Evolutionary conservation across 2,113 vertebrate genomes (phyloP).

Genomic region (Balaeniceps rex): DNA sequence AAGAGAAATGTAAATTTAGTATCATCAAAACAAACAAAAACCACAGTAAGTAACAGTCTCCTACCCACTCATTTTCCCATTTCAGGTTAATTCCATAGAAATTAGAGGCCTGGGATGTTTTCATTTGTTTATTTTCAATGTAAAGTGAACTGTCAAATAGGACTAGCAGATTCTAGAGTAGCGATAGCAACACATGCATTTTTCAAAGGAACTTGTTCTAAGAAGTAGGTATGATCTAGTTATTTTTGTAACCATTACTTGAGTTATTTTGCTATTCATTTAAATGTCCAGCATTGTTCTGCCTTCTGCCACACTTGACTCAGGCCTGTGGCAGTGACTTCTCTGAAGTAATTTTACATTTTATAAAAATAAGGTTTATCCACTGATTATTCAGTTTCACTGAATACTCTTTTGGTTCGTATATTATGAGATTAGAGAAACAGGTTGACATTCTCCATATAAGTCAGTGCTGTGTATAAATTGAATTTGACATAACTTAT

Average conservation of each 20-base stretch:
- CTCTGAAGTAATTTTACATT: background rate
- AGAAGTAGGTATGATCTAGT: background rate
- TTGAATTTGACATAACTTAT: background rate
- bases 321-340: background rate
- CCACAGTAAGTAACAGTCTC: background rate
- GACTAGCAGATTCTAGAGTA: background rate
- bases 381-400: background rate
- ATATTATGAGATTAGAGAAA: background rate
- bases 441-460: background rate
- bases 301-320: background rate
- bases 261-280: background rate
- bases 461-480: background rate
- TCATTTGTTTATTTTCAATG: constrained; percentile 28
- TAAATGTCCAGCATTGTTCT: background rate
- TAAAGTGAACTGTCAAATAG: background rate
- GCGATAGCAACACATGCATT: background rate
- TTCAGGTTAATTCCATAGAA: background rate
- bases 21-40: constrained; percentile 53
- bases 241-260: background rate
- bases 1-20: constrained; percentile 22
- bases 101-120: background rate
- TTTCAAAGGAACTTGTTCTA: background rate
- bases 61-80: background rate
- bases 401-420: background rate
- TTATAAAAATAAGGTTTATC: background rate